phyloP scores from a whole-genome alignment of 2,113 vertebrate species.

The Oryzias javanicus region DNA sequence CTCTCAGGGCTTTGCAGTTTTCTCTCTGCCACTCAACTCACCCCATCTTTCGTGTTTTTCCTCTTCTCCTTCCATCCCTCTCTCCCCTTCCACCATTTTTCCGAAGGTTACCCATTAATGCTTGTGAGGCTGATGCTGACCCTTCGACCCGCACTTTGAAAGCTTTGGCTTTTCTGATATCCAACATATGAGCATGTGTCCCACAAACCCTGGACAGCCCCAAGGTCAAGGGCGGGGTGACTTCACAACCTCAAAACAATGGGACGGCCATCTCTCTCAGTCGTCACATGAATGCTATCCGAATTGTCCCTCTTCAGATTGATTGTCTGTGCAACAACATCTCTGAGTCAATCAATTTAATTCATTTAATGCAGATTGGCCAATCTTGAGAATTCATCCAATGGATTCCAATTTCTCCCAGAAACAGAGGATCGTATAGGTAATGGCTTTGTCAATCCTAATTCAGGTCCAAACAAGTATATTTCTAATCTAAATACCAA shows the following conservation, averaged over 20 bases:
- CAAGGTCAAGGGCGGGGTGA: constrained; percentile 78
- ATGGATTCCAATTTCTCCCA: constrained; percentile 16
- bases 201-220: constrained; percentile 33
- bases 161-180: constrained; percentile 59
- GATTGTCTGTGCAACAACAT: constrained; percentile 69
- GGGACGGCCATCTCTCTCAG: constrained; percentile 53
- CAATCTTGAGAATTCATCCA: constrained; percentile 46
- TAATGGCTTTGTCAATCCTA: constrained; percentile 47
- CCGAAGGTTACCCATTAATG: constrained; percentile 82
- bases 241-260: constrained; percentile 65
- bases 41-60: constrained; percentile 38
- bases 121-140: constrained; percentile 74
- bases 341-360: constrained; percentile 75
- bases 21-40: constrained; percentile 54
- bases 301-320: constrained; percentile 56
- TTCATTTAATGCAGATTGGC: constrained; percentile 61
- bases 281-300: constrained; percentile 55
- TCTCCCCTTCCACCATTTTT: constrained; percentile 67
- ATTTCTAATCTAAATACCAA: constrained; percentile 20
- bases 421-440: constrained; percentile 25
- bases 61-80: constrained; percentile 38
- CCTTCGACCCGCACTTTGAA: constrained; percentile 71
- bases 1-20: constrained; percentile 73
- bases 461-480: constrained; percentile 27
- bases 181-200: constrained; percentile 55